phyloP scores from a whole-genome alignment of 2,888 invertebrate genomes.

The Heliconius cydno region DNA sequence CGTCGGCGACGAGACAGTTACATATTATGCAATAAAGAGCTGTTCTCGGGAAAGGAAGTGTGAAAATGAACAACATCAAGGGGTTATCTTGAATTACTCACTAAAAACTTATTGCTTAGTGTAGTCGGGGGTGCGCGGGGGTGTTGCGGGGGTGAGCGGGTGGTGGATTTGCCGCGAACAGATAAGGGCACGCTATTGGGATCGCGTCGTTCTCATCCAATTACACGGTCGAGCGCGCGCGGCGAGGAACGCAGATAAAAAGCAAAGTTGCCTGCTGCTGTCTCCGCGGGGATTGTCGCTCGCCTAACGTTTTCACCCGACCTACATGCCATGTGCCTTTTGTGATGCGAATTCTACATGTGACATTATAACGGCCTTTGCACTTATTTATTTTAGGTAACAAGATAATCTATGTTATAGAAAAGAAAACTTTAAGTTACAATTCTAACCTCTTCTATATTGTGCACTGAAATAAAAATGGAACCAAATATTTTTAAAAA shows the following conservation, averaged over 20 bases:
- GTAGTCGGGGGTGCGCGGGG: slow-evolving; percentile 56
- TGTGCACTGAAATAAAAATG: background rate
- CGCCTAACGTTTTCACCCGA: slow-evolving; percentile 76
- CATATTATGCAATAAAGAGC: slow-evolving; percentile 84
- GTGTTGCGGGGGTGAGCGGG: slow-evolving; percentile 53
- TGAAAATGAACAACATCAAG: slow-evolving; percentile 84
- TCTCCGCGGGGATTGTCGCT: slow-evolving; percentile 82
- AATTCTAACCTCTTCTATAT: too few species aligned
- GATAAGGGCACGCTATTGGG: slow-evolving; percentile 83
- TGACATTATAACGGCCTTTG: background rate
- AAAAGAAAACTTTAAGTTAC: background rate
- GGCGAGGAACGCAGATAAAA: slow-evolving; percentile 80
- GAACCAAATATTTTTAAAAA: background rate
- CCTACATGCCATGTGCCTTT: slow-evolving; percentile 52
- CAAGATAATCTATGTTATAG: background rate
- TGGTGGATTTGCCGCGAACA: slow-evolving; percentile 80
- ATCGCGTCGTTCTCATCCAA: slow-evolving; percentile 83
- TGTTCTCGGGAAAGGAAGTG: slow-evolving; percentile 84
- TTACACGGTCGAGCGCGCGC: slow-evolving; percentile 83
- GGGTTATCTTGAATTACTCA: slow-evolving; percentile 84
- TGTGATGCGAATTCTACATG: slow-evolving; percentile 5
- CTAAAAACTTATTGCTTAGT: slow-evolving; percentile 82
- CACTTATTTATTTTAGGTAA: background rate
- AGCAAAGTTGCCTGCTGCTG: slow-evolving; percentile 63
- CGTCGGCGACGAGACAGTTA: slow-evolving; percentile 81